These are phyloP conservation scores for Mimachlamys varia DNA, from an alignment of 2,888 invertebrate genomes.

Conservation along the genomic window DNA sequence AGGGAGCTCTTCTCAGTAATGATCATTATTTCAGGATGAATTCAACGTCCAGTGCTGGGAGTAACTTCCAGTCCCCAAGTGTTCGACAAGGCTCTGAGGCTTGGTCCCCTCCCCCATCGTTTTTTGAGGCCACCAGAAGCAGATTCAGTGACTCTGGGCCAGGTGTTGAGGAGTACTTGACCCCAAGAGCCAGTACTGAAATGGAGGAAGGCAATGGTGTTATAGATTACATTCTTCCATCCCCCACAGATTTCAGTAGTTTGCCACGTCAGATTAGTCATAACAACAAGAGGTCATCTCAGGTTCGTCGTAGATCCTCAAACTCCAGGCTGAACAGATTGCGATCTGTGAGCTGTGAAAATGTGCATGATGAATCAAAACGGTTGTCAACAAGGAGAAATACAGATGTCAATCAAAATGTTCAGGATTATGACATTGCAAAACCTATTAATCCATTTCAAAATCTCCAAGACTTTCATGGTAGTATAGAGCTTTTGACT, in stretches of 20 bases:
- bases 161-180: conserved; percentile 44
- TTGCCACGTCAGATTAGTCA: conserved; percentile 41
- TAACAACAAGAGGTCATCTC: conserved; percentile 18
- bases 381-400: conserved; percentile 36
- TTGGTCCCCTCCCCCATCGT: conserved; percentile 61
- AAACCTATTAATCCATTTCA: conserved; percentile 70
- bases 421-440: conserved; percentile 52
- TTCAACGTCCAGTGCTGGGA: conserved; percentile 46
- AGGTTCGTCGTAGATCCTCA: conserved; percentile 40
- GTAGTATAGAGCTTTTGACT: conserved; percentile 59
- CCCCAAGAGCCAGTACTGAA: conserved; percentile 49
- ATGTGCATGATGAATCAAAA: conserved; percentile 56
- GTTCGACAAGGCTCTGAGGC: conserved; percentile 56
- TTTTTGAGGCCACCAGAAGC: conserved; percentile 52
- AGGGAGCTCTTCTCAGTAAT: conserved; percentile 36
- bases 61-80: conserved; percentile 47
- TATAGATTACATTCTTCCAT: conserved; percentile 47
- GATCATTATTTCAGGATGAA: conserved; percentile 62
- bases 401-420: conserved; percentile 53
- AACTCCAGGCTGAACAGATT: conserved; percentile 52
- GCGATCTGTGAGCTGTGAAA: conserved; percentile 72
- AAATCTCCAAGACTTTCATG: conserved; percentile 68
- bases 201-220: conserved; percentile 41
- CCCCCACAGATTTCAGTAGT: conserved; percentile 46
- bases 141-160: conserved; percentile 43